Percentiles rank a stretch among this genome's conserved stretches.
Evolutionary conservation across 2,113 vertebrate species (phyloP).

Genomic region (Otus sunia): DNA sequence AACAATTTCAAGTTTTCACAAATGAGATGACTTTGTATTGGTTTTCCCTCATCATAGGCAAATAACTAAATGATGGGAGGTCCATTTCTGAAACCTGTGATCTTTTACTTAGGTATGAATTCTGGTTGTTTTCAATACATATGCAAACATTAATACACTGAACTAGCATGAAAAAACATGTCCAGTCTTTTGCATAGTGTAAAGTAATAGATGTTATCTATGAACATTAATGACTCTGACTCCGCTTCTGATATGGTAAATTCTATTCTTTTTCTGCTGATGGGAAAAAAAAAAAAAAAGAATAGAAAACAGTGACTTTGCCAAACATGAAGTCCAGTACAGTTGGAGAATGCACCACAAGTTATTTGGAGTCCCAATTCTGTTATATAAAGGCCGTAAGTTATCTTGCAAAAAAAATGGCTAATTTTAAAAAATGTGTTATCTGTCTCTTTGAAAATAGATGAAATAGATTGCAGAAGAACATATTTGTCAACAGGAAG

Average conservation of each 20-base stretch:
- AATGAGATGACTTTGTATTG: not conserved
- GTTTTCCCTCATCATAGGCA: not conserved
- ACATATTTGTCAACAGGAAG: not conserved
- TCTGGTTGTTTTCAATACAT: not conserved
- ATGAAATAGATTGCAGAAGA: not conserved
- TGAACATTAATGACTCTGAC: not conserved
- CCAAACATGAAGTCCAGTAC: not conserved
- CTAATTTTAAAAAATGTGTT: not conserved
- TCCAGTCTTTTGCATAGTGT: not conserved
- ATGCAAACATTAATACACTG: not conserved
- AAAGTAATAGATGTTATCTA: not conserved
- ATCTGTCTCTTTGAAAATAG: not conserved
- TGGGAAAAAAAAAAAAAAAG: not conserved
- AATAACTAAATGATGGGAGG: not conserved
- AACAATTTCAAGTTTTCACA: not conserved
- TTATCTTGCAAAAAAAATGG: not conserved
- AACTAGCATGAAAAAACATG: not conserved
- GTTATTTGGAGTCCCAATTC: not conserved
- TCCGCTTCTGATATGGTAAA: not conserved
- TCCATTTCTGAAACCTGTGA: not conserved
- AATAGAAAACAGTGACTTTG: not conserved
- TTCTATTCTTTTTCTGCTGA: not conserved
- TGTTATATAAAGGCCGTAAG: not conserved
- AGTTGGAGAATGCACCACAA: not conserved
- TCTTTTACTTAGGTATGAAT: not conserved